Percentiles rank a stretch among this genome's conserved stretches.
These are phyloP conservation scores for Prosopocoilus inquinatus DNA, from an alignment of 2,888 invertebrate genomes.

Conservation along the genomic window DNA sequence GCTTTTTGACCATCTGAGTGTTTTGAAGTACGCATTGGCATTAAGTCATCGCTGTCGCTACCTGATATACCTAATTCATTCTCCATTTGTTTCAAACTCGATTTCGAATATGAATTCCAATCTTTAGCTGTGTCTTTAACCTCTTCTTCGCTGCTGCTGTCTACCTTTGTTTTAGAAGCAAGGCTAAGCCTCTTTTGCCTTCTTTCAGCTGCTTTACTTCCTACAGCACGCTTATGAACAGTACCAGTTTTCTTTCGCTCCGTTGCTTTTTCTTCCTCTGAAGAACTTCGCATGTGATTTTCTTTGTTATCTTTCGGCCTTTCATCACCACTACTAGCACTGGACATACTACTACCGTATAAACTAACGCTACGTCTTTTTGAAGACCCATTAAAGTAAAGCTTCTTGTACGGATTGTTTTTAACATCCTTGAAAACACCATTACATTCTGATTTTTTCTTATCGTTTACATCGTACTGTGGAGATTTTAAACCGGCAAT, in stretches of 20 bases:
- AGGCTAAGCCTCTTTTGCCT: conserved; percentile 42
- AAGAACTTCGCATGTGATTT: conserved; percentile 52
- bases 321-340: conserved; percentile 52
- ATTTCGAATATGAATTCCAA: conserved; percentile 48
- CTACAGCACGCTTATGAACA: conserved; percentile 34
- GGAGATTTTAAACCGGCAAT: conserved; percentile 64
- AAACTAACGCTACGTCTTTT: conserved; percentile 63
- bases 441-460: conserved; percentile 66
- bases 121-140: conserved; percentile 51
- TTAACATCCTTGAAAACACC: conserved; percentile 60
- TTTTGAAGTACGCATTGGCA: conserved; percentile 61
- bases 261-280: conserved; percentile 55
- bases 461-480: conserved; percentile 49
- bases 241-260: conserved; percentile 48
- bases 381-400: conserved; percentile 73
- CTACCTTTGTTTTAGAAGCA: conserved; percentile 47
- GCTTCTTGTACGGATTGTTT: conserved; percentile 71
- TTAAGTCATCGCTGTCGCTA: conserved; percentile 75
- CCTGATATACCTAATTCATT: conserved; percentile 65
- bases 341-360: conserved; percentile 62
- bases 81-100: conserved; percentile 70
- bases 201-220: conserved; percentile 37
- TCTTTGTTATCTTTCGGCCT: conserved; percentile 50
- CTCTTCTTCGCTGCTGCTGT: conserved; percentile 65
- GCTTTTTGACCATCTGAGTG: conserved; percentile 49